These are phyloP conservation scores for Anoplius nigerrimus DNA, from an alignment of 2,888 invertebrate species.

Conservation along the genomic window DNA sequence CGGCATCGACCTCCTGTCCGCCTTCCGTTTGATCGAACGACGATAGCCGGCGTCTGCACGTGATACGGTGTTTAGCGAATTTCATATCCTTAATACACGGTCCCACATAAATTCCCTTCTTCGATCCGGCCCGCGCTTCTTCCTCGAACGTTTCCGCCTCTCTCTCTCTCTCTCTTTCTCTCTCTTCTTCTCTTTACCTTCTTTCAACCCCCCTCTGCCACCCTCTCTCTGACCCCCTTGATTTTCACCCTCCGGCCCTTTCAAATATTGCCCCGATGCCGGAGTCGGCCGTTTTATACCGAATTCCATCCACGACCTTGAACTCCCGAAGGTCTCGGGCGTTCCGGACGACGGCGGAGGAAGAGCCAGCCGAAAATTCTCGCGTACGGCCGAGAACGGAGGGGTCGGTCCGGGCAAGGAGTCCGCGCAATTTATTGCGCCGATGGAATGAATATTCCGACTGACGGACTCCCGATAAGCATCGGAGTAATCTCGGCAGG, in stretches of 20 bases:
- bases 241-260: background rate
- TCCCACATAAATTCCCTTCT: background rate
- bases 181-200: background rate
- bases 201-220: too few species aligned
- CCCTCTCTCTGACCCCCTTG: background rate
- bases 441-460: background rate
- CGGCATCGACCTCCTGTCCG: background rate
- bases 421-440: background rate
- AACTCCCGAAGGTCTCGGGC: constrained; percentile 15
- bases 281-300: background rate
- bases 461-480: constrained; percentile 3
- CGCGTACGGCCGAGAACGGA: constrained; percentile 3
- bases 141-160: background rate
- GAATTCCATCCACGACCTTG: constrained; percentile 18
- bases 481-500: background rate
- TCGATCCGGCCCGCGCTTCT: background rate
- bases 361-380: constrained; percentile 7
- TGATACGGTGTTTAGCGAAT: background rate
- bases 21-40: background rate
- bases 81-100: constrained; percentile 1
- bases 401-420: background rate
- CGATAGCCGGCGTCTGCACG: background rate
- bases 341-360: background rate
- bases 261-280: background rate
- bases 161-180: constrained; percentile 14